phyloP scores from a whole-genome alignment of 2,797 vertebrate species.

The Spea hammondii region DNA sequence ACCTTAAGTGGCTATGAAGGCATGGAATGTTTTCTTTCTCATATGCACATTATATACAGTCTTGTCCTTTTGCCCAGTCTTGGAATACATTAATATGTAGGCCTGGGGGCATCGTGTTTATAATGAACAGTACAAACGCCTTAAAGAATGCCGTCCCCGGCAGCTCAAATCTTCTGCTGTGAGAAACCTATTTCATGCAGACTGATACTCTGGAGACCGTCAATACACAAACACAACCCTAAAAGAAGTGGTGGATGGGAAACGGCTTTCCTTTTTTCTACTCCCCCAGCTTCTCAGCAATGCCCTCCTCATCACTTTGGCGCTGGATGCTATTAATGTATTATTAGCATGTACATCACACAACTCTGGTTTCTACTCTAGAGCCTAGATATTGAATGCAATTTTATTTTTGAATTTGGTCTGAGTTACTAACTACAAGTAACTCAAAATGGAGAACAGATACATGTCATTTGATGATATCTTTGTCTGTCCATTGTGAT shows the following conservation, averaged over 20 bases:
- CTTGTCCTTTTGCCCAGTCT: too few species aligned
- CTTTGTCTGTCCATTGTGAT: too few species aligned
- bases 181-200: conserved; percentile 60
- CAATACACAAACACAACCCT: conserved; percentile 24
- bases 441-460: too few species aligned
- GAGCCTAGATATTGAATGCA: neutral
- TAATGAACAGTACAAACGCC: neutral
- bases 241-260: neutral
- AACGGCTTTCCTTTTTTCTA: neutral
- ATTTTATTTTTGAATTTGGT: neutral
- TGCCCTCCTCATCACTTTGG: neutral
- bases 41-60: too few species aligned
- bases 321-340: neutral
- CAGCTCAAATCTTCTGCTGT: conserved; percentile 58
- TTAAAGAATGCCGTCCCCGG: conserved; percentile 58
- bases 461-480: too few species aligned
- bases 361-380: neutral
- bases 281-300: neutral
- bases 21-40: too few species aligned
- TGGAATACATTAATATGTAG: too few species aligned
- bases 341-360: conserved; percentile 4
- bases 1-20: too few species aligned
- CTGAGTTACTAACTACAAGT: too few species aligned
- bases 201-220: conserved; percentile 36
- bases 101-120: too few species aligned